A percentile compares a stretch with the other conserved stretches of the same genome.
Conservation (phyloP, 2,113 vertebrate genomes). For the Chrysochloris asiatica region DNA sequence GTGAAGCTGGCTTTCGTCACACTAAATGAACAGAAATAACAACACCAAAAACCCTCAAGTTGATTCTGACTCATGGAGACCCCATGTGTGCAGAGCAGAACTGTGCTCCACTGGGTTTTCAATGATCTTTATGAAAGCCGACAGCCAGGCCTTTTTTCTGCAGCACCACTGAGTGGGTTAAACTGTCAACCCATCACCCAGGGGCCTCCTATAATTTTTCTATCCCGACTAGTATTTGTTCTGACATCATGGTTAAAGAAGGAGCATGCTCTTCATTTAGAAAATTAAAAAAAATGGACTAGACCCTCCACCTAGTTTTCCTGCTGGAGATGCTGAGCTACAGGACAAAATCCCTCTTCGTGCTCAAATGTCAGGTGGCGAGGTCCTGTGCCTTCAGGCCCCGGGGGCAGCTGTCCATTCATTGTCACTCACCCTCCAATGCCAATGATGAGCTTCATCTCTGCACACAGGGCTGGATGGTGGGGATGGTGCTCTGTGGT, state of each 20-base stretch:
- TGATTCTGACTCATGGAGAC: background rate
- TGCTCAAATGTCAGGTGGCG: background rate
- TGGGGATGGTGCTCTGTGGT: background rate
- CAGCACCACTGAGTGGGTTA: background rate
- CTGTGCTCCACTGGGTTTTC: background rate
- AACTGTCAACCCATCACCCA: background rate
- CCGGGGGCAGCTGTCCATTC: background rate
- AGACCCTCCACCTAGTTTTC: rapidly evolving
- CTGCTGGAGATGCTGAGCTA: rapidly evolving
- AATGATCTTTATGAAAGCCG: background rate
- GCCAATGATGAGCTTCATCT: conserved; percentile 94
- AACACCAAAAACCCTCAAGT: background rate
- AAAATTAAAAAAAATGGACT: background rate
- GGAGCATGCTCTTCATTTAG: background rate
- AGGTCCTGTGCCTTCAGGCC: background rate
- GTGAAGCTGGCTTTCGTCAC: background rate
- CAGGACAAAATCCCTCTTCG: background rate
- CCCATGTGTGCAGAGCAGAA: too few relatives aligned
- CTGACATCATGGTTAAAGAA: background rate
- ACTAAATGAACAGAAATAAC: background rate
- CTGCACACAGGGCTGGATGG: background rate
- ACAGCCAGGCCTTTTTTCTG: background rate
- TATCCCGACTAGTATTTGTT: background rate
- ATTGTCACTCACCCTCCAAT: conserved; percentile 91
- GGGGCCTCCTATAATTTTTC: background rate